These are phyloP conservation scores for Nowickia ferox DNA, from an alignment of 2,888 invertebrate genomes.

Conservation along the genomic window DNA sequence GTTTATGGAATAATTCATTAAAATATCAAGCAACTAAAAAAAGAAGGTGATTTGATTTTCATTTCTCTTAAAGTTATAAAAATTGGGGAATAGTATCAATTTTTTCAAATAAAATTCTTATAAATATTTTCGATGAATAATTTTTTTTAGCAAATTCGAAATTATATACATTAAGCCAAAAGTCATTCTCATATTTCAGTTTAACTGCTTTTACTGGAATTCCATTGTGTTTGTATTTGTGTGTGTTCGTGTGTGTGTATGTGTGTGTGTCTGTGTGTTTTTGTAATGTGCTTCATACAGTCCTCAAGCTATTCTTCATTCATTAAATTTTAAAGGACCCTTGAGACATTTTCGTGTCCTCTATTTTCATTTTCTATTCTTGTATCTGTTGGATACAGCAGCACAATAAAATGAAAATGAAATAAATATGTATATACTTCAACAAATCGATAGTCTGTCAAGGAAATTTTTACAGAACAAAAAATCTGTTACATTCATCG, in stretches of 20 bases:
- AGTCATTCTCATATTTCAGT: neutral
- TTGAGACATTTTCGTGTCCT: conserved; percentile 39
- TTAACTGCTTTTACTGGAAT: neutral
- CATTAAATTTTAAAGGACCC: conserved; percentile 55
- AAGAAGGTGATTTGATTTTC: too few relatives aligned
- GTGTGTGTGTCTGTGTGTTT: too few relatives aligned
- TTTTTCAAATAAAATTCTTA: too few relatives aligned
- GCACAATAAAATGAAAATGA: conserved; percentile 2
- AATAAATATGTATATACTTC: neutral
- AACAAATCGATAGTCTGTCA: conserved; percentile 2
- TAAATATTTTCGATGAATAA: neutral
- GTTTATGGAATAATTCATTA: too few relatives aligned
- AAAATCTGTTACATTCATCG: neutral
- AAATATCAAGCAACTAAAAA: too few relatives aligned
- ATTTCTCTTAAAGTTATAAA: too few relatives aligned
- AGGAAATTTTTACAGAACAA: neutral
- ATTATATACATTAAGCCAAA: neutral
- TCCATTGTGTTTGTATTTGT: neutral
- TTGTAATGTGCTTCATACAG: conserved; percentile 8
- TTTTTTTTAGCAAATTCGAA: neutral
- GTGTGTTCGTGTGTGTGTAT: conserved; percentile 29
- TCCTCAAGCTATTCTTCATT: neutral
- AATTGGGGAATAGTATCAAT: too few relatives aligned
- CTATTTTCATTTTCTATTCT: neutral
- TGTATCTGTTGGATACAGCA: neutral